A percentile compares a stretch with the other conserved stretches of the same genome.
phyloP scores from a whole-genome alignment of 2,113 vertebrate genomes.

The Polypterus bichir region DNA sequence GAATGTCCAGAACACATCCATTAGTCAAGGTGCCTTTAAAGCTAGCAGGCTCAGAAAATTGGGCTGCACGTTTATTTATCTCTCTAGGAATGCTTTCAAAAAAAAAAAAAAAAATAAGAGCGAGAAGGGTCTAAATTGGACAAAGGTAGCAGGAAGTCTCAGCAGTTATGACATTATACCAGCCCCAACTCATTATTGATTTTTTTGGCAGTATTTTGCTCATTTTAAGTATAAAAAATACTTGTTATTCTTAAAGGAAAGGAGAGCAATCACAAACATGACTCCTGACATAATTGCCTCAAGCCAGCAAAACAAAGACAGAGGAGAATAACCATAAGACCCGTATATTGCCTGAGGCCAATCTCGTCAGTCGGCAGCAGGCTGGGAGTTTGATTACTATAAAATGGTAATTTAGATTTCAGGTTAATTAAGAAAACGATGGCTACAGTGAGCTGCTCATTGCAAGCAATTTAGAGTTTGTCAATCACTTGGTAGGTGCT shows the following conservation, averaged over 20 bases:
- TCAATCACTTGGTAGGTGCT: neutral
- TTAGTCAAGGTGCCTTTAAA: neutral
- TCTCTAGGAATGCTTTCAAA: too few species aligned
- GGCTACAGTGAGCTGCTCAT: neutral
- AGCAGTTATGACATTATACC: neutral
- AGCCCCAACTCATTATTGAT: neutral
- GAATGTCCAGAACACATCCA: constrained; percentile 5
- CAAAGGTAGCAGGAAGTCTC: neutral
- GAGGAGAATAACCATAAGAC: neutral
- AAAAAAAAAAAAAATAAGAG: too few species aligned
- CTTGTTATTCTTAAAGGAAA: neutral
- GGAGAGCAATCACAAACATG: neutral
- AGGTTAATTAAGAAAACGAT: neutral
- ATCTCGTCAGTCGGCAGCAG: neutral
- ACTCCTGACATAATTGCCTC: neutral
- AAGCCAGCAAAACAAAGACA: neutral
- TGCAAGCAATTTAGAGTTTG: neutral
- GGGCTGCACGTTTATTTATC: too few species aligned
- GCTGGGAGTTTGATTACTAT: neutral
- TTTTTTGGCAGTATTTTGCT: neutral
- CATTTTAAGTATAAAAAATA: neutral
- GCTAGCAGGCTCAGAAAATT: too few species aligned
- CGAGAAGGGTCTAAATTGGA: too few species aligned
- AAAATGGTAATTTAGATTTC: neutral
- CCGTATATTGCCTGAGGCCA: neutral